A percentile compares a stretch with the other conserved stretches of the same genome.
phyloP scores from a whole-genome alignment of 2,888 invertebrate genomes.

The Callinectes sapidus region DNA sequence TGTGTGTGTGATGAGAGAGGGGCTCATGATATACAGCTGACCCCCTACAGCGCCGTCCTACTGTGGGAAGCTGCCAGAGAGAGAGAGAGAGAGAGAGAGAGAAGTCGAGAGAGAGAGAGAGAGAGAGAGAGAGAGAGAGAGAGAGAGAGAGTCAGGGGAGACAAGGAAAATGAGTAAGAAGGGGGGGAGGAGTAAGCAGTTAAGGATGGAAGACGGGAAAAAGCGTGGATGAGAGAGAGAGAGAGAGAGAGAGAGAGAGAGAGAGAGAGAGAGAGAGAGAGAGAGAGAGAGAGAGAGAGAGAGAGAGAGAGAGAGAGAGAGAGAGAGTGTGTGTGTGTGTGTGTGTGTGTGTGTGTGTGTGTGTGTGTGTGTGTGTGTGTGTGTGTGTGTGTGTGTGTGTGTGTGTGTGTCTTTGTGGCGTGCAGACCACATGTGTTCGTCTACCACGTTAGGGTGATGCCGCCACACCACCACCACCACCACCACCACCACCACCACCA shows the following conservation, averaged over 20 bases:
- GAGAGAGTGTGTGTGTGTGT: conserved; percentile 27
- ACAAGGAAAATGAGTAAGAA: neutral
- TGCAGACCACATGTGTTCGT: neutral
- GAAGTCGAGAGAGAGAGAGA: neutral
- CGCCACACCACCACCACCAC: neutral
- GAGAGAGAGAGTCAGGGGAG: conserved; percentile 4
- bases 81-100: conserved; percentile 56
- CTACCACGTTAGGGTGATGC: conserved; percentile 4
- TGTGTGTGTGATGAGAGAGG: conserved; percentile 26
- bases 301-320: conserved; percentile 45
- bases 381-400: neutral
- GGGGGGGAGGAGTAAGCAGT: neutral
- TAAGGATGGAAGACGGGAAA: conserved; percentile 18
- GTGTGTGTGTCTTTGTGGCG: neutral
- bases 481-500: neutral
- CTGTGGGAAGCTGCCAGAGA: conserved; percentile 54
- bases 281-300: conserved; percentile 49
- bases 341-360: neutral
- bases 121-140: neutral
- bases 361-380: neutral
- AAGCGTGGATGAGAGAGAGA: conserved; percentile 41
- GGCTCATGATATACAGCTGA: conserved; percentile 43
- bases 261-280: conserved; percentile 29
- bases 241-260: conserved; percentile 41
- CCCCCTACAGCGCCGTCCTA: conserved; percentile 45